Evolutionary conservation across 1,140 invertebrate genomes (phyloP).

Genomic region (Tetragnatha versicolor): DNA sequence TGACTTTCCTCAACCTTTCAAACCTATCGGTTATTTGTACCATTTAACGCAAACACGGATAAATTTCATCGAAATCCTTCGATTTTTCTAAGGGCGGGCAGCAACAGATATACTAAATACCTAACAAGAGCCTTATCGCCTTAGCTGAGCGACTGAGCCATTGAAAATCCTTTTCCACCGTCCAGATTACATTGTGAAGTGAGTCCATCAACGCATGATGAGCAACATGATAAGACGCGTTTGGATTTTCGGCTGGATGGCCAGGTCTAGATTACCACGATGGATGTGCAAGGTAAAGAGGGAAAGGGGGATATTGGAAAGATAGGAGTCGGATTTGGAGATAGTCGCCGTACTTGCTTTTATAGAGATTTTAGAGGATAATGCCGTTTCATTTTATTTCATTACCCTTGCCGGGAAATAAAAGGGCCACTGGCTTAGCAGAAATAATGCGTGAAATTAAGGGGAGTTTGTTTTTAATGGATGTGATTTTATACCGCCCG

Average conservation of each 20-base stretch:
- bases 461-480: too few relatives aligned
- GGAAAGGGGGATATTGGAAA: background rate
- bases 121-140: slow-evolving; percentile 22
- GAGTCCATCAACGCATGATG: slow-evolving; percentile 29
- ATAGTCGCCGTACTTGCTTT: background rate
- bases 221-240: slow-evolving; percentile 3
- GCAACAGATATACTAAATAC: background rate
- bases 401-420: background rate
- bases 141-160: slow-evolving; percentile 15
- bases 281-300: slow-evolving; percentile 16
- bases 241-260: slow-evolving; percentile 36
- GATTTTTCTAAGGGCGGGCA: too few relatives aligned
- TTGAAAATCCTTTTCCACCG: slow-evolving; percentile 17
- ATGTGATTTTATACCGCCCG: too few relatives aligned
- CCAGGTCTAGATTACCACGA: slow-evolving; percentile 38
- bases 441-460: too few relatives aligned
- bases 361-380: background rate
- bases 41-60: too few relatives aligned
- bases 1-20: too few relatives aligned
- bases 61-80: too few relatives aligned
- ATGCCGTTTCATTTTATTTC: background rate
- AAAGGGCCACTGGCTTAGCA: too few relatives aligned
- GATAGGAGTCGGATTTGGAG: background rate
- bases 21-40: too few relatives aligned
- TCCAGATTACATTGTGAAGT: slow-evolving; percentile 37